Conservation (phyloP, 2,888 invertebrate species). For the Noctua fimbriata region DNA sequence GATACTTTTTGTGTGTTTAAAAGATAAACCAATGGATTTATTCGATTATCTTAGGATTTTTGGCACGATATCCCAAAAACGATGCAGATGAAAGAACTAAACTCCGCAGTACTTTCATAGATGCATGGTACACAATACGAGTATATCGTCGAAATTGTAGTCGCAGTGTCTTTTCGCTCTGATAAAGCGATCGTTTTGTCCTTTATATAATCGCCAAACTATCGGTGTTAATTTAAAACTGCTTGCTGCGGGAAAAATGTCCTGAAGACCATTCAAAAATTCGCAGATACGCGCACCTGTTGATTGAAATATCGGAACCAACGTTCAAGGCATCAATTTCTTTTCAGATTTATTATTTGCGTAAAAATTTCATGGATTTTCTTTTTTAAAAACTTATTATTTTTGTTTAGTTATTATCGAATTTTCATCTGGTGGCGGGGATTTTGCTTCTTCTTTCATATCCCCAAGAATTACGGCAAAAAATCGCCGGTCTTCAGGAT, state of each 20-base stretch:
- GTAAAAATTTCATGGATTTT: background rate
- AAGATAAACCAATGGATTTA: background rate
- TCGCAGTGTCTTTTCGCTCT: background rate
- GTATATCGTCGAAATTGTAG: background rate
- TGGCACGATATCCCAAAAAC: background rate
- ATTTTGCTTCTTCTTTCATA: background rate
- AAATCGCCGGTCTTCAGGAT: background rate
- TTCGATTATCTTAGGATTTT: background rate
- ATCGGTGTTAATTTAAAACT: background rate
- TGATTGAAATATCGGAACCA: background rate
- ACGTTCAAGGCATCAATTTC: conserved; percentile 8
- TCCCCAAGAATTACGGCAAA: background rate
- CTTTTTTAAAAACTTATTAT: background rate
- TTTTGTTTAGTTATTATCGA: background rate
- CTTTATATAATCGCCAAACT: background rate
- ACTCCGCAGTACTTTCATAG: background rate
- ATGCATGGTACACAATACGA: background rate
- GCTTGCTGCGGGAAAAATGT: background rate
- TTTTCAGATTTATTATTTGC: conserved; percentile 5
- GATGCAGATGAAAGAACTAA: background rate
- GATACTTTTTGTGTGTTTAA: background rate
- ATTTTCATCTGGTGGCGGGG: background rate
- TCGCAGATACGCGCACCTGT: background rate
- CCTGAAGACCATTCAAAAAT: background rate
- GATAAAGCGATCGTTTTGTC: background rate